Conservation (phyloP, 2,797 vertebrate genomes). For the Hemibagrus guttatus region DNA sequence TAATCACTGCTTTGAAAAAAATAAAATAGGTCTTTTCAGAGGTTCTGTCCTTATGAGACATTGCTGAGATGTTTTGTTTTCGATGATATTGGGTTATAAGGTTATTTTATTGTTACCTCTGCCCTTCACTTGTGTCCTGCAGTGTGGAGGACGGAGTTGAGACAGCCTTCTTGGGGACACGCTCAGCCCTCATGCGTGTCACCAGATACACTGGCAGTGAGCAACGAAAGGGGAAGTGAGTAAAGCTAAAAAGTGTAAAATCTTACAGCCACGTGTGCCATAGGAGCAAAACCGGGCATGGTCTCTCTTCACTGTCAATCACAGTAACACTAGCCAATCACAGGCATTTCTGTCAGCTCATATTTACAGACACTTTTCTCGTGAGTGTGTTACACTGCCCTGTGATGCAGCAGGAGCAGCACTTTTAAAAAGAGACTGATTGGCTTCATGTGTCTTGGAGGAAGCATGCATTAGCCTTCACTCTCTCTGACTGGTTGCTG, state of each 20-base stretch:
- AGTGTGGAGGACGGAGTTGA: conserved; percentile 81
- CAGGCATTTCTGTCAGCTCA: neutral
- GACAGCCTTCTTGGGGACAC: conserved; percentile 89
- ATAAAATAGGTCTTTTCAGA: neutral
- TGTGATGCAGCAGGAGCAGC: neutral
- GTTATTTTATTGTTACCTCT: neutral
- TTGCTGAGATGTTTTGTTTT: neutral
- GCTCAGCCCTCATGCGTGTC: conserved; percentile 85
- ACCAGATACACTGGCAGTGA: conserved; percentile 83
- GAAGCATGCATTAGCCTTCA: neutral
- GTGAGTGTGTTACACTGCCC: neutral
- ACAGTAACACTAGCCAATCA: neutral
- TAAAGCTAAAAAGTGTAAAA: conserved; percentile 13
- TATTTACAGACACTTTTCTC: neutral
- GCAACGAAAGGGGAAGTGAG: conserved; percentile 84
- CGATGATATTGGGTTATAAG: neutral
- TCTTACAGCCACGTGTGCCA: neutral
- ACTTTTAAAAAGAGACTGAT: neutral
- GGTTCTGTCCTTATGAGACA: neutral
- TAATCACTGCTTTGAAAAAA: no score
- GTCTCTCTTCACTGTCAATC: neutral
- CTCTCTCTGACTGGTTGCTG: neutral
- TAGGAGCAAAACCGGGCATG: neutral
- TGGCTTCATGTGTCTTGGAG: neutral
- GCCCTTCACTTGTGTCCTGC: conserved; percentile 45